Evolutionary conservation across 2,113 vertebrate genomes (phyloP).

Genomic region (Rhea pennata): DNA sequence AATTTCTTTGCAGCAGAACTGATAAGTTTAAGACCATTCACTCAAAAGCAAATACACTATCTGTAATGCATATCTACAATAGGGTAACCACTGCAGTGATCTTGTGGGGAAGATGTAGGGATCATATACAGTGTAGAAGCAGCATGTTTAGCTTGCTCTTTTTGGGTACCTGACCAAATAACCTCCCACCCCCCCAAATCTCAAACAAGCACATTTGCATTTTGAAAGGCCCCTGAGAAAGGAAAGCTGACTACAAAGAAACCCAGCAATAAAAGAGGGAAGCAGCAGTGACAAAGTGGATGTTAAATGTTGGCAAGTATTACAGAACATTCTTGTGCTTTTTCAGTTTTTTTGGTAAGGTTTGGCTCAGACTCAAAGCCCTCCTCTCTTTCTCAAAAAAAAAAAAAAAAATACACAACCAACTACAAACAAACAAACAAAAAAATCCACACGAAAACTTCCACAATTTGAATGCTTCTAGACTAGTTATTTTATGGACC

Average conservation of each 20-base stretch:
- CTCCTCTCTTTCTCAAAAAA: background rate
- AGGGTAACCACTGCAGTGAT: background rate
- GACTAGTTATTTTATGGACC: background rate
- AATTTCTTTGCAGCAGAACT: background rate
- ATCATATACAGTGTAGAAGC: background rate
- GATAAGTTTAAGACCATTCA: background rate
- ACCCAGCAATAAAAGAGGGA: background rate
- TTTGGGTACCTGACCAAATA: background rate
- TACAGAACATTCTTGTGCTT: background rate
- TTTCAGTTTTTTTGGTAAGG: background rate
- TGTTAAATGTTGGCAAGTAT: background rate
- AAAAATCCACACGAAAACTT: background rate
- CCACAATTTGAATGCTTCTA: background rate
- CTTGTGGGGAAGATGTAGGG: background rate
- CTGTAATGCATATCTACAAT: background rate
- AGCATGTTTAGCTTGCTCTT: background rate
- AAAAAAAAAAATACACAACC: background rate
- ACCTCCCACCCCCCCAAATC: background rate
- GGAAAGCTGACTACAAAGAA: background rate
- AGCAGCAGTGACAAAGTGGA: background rate
- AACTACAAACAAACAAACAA: background rate
- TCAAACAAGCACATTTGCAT: background rate
- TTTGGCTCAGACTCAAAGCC: background rate
- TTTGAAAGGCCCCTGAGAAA: background rate
- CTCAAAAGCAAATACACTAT: background rate